Conservation (phyloP, 2,888 invertebrate species). For the Atherix ibis region DNA sequence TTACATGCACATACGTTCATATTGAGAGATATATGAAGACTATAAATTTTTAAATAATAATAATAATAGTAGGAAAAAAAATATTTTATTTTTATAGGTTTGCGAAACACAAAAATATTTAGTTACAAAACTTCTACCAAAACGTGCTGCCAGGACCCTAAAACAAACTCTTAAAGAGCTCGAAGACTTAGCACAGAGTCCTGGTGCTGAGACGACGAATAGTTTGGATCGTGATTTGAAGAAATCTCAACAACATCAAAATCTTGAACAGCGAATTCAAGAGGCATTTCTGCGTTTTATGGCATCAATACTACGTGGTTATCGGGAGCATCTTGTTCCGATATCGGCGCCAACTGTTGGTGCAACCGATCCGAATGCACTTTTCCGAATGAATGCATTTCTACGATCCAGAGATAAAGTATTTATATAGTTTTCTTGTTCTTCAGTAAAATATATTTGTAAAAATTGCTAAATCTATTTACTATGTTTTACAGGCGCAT, state of each 20-base stretch:
- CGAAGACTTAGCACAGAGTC: constrained; percentile 42
- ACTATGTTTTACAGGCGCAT: constrained; percentile 38
- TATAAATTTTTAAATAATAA: too few species aligned
- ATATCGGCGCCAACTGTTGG: constrained; percentile 88
- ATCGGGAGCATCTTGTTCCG: constrained; percentile 72
- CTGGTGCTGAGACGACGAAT: constrained; percentile 38
- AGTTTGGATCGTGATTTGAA: constrained; percentile 71
- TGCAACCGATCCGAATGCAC: constrained; percentile 85
- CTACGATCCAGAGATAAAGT: constrained; percentile 75
- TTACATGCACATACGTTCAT: too few species aligned
- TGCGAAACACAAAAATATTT: constrained; percentile 78
- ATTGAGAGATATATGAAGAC: too few species aligned
- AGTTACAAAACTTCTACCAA: constrained; percentile 65
- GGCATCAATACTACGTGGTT: constrained; percentile 82
- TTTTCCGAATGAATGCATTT: constrained; percentile 89
- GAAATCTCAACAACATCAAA: constrained; percentile 43
- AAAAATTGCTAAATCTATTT: too few species aligned
- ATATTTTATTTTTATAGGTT: constrained; percentile 35
- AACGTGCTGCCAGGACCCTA: constrained; percentile 69
- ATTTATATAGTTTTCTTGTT: too few species aligned
- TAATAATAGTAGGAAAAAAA: too few species aligned
- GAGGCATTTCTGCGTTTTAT: constrained; percentile 94
- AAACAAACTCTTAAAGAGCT: constrained; percentile 62
- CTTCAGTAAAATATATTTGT: too few species aligned
- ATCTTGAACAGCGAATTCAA: constrained; percentile 84